A percentile compares a stretch with the other conserved stretches of the same genome.
Conservation (phyloP, 2,797 vertebrate genomes). For the Brotula barbata region DNA sequence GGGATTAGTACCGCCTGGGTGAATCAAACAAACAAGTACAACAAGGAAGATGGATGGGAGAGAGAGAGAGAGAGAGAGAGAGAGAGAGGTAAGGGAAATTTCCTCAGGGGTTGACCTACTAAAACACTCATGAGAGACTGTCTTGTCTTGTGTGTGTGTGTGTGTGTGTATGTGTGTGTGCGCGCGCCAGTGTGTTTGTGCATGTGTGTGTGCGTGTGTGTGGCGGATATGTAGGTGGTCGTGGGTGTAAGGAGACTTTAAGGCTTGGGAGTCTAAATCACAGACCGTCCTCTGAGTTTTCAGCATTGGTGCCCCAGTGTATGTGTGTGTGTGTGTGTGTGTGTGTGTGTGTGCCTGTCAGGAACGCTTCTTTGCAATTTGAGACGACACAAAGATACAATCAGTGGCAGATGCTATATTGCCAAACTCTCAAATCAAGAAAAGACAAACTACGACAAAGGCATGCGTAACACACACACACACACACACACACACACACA, state of each 20-base stretch:
- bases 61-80: constrained; percentile 40
- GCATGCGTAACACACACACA: no score
- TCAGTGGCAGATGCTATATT: constrained; percentile 23
- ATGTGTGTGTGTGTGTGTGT: constrained; percentile 11
- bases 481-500: constrained; percentile 8
- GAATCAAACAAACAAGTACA: constrained; percentile 64
- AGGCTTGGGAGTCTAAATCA: constrained; percentile 55
- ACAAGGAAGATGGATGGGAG: constrained; percentile 43
- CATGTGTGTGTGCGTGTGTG: constrained; percentile 6
- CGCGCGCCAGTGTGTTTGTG: background rate
- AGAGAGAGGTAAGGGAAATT: constrained; percentile 36
- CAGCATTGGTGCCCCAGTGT: no score
- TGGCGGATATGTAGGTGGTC: background rate
- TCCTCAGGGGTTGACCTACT: constrained; percentile 64
- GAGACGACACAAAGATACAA: constrained; percentile 32
- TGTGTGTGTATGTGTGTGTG: constrained; percentile 6
- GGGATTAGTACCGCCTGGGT: constrained; percentile 57
- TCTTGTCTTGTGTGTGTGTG: constrained; percentile 31
- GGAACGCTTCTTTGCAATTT: constrained; percentile 44
- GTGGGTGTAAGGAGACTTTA: constrained; percentile 26
- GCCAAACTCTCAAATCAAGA: constrained; percentile 30
- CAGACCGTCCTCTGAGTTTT: constrained; percentile 43
- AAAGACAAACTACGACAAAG: constrained; percentile 30
- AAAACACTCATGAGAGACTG: constrained; percentile 67
- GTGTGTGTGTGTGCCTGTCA: constrained; percentile 34